phyloP scores from a whole-genome alignment of 2,888 invertebrate species.

The Spilarctia lutea region DNA sequence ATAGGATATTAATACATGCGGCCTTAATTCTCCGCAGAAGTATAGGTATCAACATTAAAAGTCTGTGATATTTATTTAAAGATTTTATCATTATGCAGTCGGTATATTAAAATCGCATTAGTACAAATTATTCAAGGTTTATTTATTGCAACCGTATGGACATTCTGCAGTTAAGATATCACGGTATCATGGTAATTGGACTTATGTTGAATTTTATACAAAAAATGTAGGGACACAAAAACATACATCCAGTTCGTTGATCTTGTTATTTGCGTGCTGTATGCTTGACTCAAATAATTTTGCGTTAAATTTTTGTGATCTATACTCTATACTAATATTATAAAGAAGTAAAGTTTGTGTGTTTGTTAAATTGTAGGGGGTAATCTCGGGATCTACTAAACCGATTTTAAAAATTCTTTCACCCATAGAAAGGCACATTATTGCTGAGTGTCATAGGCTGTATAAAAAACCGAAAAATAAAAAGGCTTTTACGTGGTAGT shows the following conservation, averaged over 20 bases:
- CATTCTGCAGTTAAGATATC: slow-evolving; percentile 36
- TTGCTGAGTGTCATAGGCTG: no score
- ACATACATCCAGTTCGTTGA: slow-evolving; percentile 38
- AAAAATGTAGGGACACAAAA: slow-evolving; percentile 36
- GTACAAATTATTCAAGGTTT: slow-evolving; percentile 18
- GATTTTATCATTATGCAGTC: neutral
- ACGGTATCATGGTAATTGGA: slow-evolving; percentile 43
- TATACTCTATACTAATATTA: no score
- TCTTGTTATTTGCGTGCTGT: slow-evolving; percentile 30
- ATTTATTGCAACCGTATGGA: slow-evolving; percentile 34
- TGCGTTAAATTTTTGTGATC: no score
- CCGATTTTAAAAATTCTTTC: no score
- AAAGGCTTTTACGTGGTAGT: no score
- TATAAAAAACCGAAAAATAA: no score
- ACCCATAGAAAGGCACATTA: no score
- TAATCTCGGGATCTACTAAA: no score
- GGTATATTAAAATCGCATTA: slow-evolving; percentile 27
- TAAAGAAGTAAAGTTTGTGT: no score
- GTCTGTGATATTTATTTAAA: neutral
- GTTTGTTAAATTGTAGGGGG: no score
- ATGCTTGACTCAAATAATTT: slow-evolving; percentile 31
- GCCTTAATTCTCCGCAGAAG: neutral
- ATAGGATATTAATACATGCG: neutral
- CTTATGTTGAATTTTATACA: slow-evolving; percentile 42
- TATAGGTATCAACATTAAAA: neutral